A percentile compares a stretch with the other conserved stretches of the same genome.
phyloP scores from a whole-genome alignment of 1,140 invertebrate species.

The Teleogryllus occipitalis region DNA sequence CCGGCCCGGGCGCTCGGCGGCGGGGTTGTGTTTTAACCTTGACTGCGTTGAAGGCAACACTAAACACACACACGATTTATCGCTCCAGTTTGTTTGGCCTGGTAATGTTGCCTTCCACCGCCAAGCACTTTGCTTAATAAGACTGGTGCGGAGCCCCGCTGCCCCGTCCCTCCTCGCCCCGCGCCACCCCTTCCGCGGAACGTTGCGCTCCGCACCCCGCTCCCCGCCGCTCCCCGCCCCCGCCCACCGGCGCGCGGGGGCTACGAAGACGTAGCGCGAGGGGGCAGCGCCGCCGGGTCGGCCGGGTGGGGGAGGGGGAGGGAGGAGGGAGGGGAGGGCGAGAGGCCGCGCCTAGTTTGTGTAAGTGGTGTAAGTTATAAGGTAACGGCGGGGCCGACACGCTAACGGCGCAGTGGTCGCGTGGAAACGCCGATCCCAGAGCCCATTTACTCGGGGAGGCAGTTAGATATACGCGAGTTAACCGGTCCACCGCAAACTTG shows the following conservation, averaged over 20 bases:
- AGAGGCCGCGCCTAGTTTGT: not conserved
- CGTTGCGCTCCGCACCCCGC: not conserved
- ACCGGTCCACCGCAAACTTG: not conserved
- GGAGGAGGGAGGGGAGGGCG: no score
- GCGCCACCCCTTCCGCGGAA: no score
- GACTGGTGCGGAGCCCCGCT: not conserved
- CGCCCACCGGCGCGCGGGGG: no score
- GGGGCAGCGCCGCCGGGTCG: no score
- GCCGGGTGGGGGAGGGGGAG: no score
- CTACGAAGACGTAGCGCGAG: not conserved
- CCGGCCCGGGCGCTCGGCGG: no score
- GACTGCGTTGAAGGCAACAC: not conserved
- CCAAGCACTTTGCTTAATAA: not conserved
- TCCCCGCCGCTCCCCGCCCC: no score
- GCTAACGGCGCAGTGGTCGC: not conserved
- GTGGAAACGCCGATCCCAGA: not conserved
- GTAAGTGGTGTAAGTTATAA: conserved; percentile 1
- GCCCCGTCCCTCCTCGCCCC: no score
- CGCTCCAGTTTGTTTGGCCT: conserved; percentile 2
- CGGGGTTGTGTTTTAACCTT: not conserved
- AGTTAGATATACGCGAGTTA: not conserved
- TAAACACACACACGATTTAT: conserved; percentile 5
- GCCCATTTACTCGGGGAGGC: not conserved
- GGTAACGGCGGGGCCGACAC: not conserved
- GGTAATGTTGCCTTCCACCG: not conserved